Evolutionary conservation across 2,888 invertebrate genomes (phyloP), one percentile per base, ranked within the genome.

Genomic region (Protonemura montana): DNA sequence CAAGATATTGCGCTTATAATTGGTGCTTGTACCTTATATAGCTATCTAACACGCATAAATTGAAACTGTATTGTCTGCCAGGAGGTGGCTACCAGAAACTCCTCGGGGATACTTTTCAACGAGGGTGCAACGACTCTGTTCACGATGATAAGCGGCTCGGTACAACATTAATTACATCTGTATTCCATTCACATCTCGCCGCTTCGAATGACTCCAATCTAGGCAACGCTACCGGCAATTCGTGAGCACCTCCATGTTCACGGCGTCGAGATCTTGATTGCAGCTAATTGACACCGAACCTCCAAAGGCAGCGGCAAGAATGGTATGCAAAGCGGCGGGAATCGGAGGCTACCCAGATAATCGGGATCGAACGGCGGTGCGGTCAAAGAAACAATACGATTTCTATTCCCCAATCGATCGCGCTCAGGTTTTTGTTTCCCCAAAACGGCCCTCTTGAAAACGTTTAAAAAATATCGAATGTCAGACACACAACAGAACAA

Each of bases 111-210:
- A 21, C 59, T 16, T 59, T 21, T 59, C 59, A 59, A 59, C 3
- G 59, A 59, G 59, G 59, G 59, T 59, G 59, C 59, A 59, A 59
- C 59, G 59, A 59, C 59, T 59, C n/a, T n/a, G n/a, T n/a, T n/a
- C n/a, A n/a, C n/a, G n/a, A n/a, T n/a, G n/a, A n/a, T n/a, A n/a
- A n/a, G n/a, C n/a, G n/a, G n/a, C n/a, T n/a, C n/a, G n/a, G n/a
- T n/a, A n/a, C n/a, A n/a, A n/a, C n/a, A 78, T 78, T 78, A 78
- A 78, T 78, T 78, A 78, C 27, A n/a, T 78, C 25, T 78, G 26
- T 78, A 78, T 78, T 78, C 78, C n/a, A 26, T 78, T 78, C 78
- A 78, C 78, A 78, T 27, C 78, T 78, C 78, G 26, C n/a, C n/a
- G 7, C 78, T 6, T 59, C 59, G 59, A 59, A 59, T 59, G 59